Evolutionary conservation across 2,888 invertebrate genomes (phyloP), one percentile per base, ranked within the genome.

Genomic region (Serrognathus titanus): DNA sequence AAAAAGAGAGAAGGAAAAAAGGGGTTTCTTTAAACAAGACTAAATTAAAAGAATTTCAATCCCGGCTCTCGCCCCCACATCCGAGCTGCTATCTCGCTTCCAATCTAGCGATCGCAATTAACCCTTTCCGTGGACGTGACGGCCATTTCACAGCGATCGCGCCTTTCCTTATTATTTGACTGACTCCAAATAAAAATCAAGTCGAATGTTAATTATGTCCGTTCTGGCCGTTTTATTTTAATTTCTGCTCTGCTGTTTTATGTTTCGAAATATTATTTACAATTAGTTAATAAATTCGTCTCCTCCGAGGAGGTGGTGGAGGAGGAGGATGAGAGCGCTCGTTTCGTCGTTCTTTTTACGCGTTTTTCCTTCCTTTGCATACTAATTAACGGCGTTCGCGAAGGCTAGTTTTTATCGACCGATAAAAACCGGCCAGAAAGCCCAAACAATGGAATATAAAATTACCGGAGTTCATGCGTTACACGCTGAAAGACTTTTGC

Each of bases 11-110:
- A 47, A 43, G 52, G 63, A 65, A 66, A 69, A 71, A 70, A 67
- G 72, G 72, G 69, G 74, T 75, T 54, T 74, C 73, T 73, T 72
- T 69, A 75, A 75, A 74, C 72, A 73, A 71, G 70, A 72, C 72
- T 73, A 72, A 74, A 74, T 74, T 74, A 73, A 73, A 75, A 74
- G 73, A 72, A 73, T 72, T 73, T 71, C 73, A 72, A 73, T 74
- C 70, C 66, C 71, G 46, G 12, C 36, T n/a, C 48, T 12, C 12
- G 51, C 11, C 20, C n/a, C 24, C 16, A 43, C 31, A 41, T n/a
- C 48, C n/a, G n/a, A 31, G 11, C 37, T 47, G 36, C 38, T 24
- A 31, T 53, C 43, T 43, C 24, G 8, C 7, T 39, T 39, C 53
- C 9, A 20, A 43, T 9, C 9, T 20, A n/a, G 35, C 12, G n/a